phyloP scores from a whole-genome alignment of 2,888 invertebrate species.

The Lasioglossum malachurum region DNA sequence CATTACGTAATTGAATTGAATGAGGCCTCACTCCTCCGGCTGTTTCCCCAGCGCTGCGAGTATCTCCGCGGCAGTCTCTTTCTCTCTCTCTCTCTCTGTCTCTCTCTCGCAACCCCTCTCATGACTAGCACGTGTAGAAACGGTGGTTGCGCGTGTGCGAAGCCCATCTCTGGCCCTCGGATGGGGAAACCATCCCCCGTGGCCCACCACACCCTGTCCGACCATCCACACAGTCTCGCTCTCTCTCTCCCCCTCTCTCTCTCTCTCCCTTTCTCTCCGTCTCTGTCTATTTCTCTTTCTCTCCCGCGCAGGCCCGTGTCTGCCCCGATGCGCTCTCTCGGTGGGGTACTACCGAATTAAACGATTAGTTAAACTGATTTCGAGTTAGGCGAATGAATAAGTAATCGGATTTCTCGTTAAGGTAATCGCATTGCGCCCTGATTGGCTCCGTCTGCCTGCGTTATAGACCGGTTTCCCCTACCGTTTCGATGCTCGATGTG shows the following conservation, averaged over 20 bases:
- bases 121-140: constrained; percentile 59
- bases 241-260: neutral
- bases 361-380: constrained; percentile 86
- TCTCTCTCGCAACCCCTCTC: neutral
- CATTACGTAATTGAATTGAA: constrained; percentile 85
- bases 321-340: constrained; percentile 37
- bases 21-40: constrained; percentile 77
- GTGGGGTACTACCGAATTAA: constrained; percentile 83
- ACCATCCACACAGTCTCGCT: constrained; percentile 6
- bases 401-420: constrained; percentile 85
- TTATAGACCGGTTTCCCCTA: constrained; percentile 73
- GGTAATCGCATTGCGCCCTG: constrained; percentile 85
- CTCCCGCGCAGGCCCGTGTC: constrained; percentile 38
- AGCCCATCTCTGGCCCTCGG: constrained; percentile 30
- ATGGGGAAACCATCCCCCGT: constrained; percentile 39
- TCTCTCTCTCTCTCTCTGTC: neutral
- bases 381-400: constrained; percentile 85
- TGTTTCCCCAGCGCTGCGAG: constrained; percentile 51
- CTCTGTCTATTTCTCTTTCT: neutral
- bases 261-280: neutral
- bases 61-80: constrained; percentile 37
- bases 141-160: constrained; percentile 62
- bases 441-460: constrained; percentile 84
- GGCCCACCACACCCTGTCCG: constrained; percentile 56
- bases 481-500: constrained; percentile 46